These are phyloP conservation scores for Cinclus cinclus DNA, from an alignment of 2,113 vertebrate genomes.

Conservation along the genomic window DNA sequence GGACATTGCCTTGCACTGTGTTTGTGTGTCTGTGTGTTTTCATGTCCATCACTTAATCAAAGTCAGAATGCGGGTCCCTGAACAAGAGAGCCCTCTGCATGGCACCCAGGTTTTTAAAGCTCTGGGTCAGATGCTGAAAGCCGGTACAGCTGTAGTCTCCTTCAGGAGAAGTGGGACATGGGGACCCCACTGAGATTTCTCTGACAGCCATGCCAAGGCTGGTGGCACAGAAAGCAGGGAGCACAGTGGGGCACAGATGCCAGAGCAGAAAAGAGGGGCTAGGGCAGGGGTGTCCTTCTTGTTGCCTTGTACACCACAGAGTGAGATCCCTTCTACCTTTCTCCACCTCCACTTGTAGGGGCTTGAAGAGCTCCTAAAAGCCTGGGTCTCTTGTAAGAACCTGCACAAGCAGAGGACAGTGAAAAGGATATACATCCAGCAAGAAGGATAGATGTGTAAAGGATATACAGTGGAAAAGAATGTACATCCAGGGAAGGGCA, in stretches of 20 bases:
- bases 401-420: rapidly evolving
- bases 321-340: not conserved
- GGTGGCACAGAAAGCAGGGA: not conserved
- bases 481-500: not conserved
- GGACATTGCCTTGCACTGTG: constrained; percentile 56
- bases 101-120: not conserved
- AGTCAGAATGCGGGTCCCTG: constrained; percentile 52
- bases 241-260: rapidly evolving
- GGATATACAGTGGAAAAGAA: not conserved
- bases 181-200: not conserved
- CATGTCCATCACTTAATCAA: constrained; percentile 66
- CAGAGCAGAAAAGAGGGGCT: not conserved
- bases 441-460: not conserved
- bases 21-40: constrained; percentile 69
- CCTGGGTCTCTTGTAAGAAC: rapidly evolving
- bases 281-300: not conserved
- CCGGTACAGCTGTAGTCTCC: not conserved
- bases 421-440: not conserved
- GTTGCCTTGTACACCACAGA: not conserved
- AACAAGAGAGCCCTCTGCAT: not conserved
- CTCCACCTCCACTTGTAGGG: not conserved
- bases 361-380: not conserved
- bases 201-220: not conserved
- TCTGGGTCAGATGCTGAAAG: constrained; percentile 21
- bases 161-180: not conserved